phyloP scores from a whole-genome alignment of 2,113 vertebrate genomes.

The Danionella cerebrum region DNA sequence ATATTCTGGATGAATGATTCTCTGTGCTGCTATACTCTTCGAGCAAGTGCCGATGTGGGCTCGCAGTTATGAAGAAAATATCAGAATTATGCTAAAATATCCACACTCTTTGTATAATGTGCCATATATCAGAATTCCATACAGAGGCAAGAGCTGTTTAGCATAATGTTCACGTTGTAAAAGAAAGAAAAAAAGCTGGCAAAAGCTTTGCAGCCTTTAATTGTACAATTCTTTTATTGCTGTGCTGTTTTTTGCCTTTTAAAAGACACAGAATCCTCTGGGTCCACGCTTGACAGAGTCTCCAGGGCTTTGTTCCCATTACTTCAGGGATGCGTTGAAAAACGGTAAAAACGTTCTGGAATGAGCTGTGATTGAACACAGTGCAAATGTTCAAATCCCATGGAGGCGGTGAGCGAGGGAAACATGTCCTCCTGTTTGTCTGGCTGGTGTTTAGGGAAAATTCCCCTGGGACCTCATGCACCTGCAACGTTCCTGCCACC shows the following conservation, averaged over 20 bases:
- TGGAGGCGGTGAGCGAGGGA: slow-evolving; percentile 10
- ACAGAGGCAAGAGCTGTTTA: slow-evolving; percentile 25
- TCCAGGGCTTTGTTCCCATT: slow-evolving; percentile 46
- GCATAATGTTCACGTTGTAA: slow-evolving; percentile 36
- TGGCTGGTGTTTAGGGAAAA: slow-evolving; percentile 27
- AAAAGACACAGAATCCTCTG: slow-evolving; percentile 30
- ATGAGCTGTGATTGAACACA: slow-evolving; percentile 36
- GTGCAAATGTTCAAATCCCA: slow-evolving; percentile 34
- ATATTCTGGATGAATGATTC: slow-evolving; percentile 9
- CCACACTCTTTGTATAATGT: not conserved
- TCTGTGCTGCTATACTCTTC: not conserved
- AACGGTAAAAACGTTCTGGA: slow-evolving; percentile 11
- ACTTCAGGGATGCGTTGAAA: slow-evolving; percentile 42
- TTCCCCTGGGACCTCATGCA: slow-evolving; percentile 14
- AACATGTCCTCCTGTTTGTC: slow-evolving; percentile 27
- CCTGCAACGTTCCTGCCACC: slow-evolving; percentile 33
- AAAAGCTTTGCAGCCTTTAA: slow-evolving; percentile 15
- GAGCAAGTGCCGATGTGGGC: not conserved
- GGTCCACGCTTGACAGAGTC: slow-evolving; percentile 27
- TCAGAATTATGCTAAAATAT: slow-evolving; percentile 2
- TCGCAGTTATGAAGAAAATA: slow-evolving; percentile 17
- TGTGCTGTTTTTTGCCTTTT: slow-evolving; percentile 33
- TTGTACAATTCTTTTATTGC: slow-evolving; percentile 28
- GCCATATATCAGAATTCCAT: slow-evolving; percentile 20
- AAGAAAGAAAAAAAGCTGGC: slow-evolving; percentile 5